phyloP scores from a whole-genome alignment of 2,888 invertebrate species.

The Elysia crispata region DNA sequence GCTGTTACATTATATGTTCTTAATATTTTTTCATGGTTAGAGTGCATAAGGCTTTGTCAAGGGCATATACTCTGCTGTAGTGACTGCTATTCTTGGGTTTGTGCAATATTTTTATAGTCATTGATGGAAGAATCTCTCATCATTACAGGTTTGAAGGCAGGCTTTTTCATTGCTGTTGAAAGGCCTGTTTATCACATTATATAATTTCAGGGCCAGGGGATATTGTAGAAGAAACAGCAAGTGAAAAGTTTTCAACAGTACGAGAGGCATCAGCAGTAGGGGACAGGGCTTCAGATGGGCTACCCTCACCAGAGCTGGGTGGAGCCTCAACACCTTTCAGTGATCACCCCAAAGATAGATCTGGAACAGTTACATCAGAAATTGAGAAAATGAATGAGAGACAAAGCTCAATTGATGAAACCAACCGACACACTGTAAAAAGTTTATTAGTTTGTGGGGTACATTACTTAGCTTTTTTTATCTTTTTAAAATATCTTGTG shows the following conservation, averaged over 20 bases:
- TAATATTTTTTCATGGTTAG: too few species aligned
- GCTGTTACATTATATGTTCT: too few species aligned
- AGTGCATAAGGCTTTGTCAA: too few species aligned
- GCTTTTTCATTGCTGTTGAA: too few species aligned
- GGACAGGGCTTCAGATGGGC: not conserved
- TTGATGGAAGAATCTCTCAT: too few species aligned
- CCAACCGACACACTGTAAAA: not conserved
- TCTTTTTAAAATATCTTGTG: too few species aligned
- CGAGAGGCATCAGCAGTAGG: conserved; percentile 40
- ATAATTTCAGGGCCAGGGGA: conserved; percentile 46
- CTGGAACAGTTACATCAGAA: conserved; percentile 1
- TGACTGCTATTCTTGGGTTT: too few species aligned
- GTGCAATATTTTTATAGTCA: too few species aligned
- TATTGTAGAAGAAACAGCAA: conserved; percentile 42
- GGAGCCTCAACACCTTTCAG: conserved; percentile 18
- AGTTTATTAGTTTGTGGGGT: not conserved
- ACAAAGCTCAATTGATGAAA: conserved; percentile 18
- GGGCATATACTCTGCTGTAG: too few species aligned
- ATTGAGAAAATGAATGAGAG: not conserved
- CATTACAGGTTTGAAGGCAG: too few species aligned
- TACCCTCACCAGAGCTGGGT: conserved; percentile 7
- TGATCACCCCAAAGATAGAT: conserved; percentile 30
- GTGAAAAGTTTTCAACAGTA: conserved; percentile 42
- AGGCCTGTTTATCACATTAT: too few species aligned
- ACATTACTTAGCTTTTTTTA: too few species aligned